A percentile compares a stretch with the other conserved stretches of the same genome.
Conservation (phyloP, 2,113 vertebrate genomes). For the Ameiurus melas region DNA sequence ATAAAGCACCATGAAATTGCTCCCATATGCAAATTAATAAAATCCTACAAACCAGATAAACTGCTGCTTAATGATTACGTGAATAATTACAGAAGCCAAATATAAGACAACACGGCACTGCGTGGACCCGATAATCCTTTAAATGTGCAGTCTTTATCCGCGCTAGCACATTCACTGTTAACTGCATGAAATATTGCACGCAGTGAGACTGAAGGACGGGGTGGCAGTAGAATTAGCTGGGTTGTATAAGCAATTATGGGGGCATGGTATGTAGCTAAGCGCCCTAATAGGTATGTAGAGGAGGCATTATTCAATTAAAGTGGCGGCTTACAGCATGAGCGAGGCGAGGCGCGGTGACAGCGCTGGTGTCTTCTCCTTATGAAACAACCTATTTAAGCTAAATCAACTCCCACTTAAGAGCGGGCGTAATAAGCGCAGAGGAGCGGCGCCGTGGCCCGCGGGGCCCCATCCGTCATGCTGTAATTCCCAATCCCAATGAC, state of each 20-base stretch:
- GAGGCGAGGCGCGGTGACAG: constrained; percentile 76
- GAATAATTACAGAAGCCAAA: constrained; percentile 50
- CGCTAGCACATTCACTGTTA: constrained; percentile 55
- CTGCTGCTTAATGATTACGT: constrained; percentile 54
- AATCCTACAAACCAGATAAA: constrained; percentile 54
- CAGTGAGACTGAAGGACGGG: constrained; percentile 49
- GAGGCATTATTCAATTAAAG: constrained; percentile 89
- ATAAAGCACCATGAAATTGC: constrained; percentile 49
- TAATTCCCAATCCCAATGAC: constrained; percentile 90
- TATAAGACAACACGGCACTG: constrained; percentile 51
- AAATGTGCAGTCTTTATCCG: constrained; percentile 53
- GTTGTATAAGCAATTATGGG: constrained; percentile 75
- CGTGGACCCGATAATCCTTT: constrained; percentile 55
- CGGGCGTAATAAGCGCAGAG: constrained; percentile 82
- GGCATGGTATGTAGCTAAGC: constrained; percentile 74
- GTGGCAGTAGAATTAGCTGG: constrained; percentile 70
- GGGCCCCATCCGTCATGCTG: constrained; percentile 89
- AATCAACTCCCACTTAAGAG: constrained; percentile 94
- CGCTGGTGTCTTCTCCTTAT: constrained; percentile 78
- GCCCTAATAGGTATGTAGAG: constrained; percentile 75
- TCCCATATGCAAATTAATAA: constrained; percentile 54
- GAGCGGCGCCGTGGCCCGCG: constrained; percentile 79
- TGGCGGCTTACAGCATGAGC: constrained; percentile 74
- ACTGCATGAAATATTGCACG: constrained; percentile 62
- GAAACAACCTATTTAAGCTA: constrained; percentile 93